Base-by-base conservation (phyloP, 2,797 vertebrate genomes). In the Sebastes taczanowskii region DNA sequence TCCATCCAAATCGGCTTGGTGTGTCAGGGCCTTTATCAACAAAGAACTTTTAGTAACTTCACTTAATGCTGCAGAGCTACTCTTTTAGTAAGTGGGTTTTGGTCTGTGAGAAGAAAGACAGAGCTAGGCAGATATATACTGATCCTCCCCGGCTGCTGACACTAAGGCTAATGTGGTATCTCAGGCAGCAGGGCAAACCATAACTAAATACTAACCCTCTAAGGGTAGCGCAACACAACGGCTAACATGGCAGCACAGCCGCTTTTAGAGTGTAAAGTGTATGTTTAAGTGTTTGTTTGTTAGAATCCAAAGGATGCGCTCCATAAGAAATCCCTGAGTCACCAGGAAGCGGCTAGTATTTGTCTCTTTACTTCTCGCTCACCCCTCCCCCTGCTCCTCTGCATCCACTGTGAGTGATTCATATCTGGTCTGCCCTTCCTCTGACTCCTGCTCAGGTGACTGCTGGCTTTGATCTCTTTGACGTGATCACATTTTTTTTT, bases 371-470 rank as follows among this genome's bases (percentile, higher is more conserved):
- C 67, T n/a, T 71, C 55, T 42, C 3, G 60, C 25, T 42, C 30
- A 27, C 5, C 61, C 9, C 20, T 42, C 46, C 23, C 56, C 16
- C 22, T n/a, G 46, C n/a, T 11, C 20, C 49, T 35, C 63, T 63
- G 58, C 27, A 64, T 38, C 55, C 32, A 71, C 75, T 55, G 14
- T 27, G 61, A 61, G 60, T 22, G 78, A 77, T 66, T 82, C 62
- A 46, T 72, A 74, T 72, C 79, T 75, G 1, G 23, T 11, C 72
- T 76, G 66, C 67, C 83, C 80, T 80, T 77, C 61, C 38, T 75
- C 49, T 76, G 73, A 77, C 77, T 78, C 74, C 63, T 30, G 34
- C 73, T 80, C 72, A 78, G 80, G 74, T 82, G 70, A 78, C 73
- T 74, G 34, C 3, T 65, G 13, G 20, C 61, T 85, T 77, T 71